A percentile compares a stretch with the other conserved stretches of the same genome.
Conservation (phyloP, 2,113 vertebrate genomes). For the Heloderma charlesbogerti region DNA sequence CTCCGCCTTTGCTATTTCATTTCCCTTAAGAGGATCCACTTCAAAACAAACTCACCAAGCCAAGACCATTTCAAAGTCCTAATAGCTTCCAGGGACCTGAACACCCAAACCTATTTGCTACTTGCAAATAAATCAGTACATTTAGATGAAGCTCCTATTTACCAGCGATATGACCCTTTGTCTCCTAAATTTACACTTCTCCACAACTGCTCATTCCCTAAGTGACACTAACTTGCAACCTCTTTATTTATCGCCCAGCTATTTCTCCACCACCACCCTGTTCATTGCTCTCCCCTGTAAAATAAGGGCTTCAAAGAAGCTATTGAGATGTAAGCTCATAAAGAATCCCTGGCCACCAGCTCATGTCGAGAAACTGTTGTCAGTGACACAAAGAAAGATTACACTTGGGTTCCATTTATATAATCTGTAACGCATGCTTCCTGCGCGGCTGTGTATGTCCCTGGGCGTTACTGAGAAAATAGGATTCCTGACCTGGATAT, state of each 20-base stretch:
- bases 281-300: conserved; percentile 18
- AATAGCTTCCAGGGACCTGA: conserved; percentile 15
- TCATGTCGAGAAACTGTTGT: neutral
- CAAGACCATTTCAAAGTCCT: neutral
- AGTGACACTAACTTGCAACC: conserved; percentile 14
- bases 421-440: conserved; percentile 19
- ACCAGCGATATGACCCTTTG: conserved; percentile 21
- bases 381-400: conserved; percentile 43
- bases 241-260: conserved; percentile 43
- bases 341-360: conserved; percentile 34
- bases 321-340: conserved; percentile 45
- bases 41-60: conserved; percentile 12
- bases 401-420: conserved; percentile 19
- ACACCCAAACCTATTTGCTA: conserved; percentile 28
- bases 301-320: conserved; percentile 37
- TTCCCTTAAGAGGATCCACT: conserved; percentile 2
- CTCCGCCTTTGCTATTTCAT: neutral
- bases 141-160: conserved; percentile 51
- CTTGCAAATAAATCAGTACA: conserved; percentile 34
- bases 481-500: conserved; percentile 49
- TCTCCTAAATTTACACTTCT: conserved; percentile 36
- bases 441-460: conserved; percentile 27
- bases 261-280: neutral
- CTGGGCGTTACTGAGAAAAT: conserved; percentile 50
- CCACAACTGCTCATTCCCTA: conserved; percentile 47